A percentile compares a stretch with the other conserved stretches of the same genome.
Evolutionary conservation across 2,888 invertebrate genomes (phyloP).

Genomic region (Dascillus cervinus): DNA sequence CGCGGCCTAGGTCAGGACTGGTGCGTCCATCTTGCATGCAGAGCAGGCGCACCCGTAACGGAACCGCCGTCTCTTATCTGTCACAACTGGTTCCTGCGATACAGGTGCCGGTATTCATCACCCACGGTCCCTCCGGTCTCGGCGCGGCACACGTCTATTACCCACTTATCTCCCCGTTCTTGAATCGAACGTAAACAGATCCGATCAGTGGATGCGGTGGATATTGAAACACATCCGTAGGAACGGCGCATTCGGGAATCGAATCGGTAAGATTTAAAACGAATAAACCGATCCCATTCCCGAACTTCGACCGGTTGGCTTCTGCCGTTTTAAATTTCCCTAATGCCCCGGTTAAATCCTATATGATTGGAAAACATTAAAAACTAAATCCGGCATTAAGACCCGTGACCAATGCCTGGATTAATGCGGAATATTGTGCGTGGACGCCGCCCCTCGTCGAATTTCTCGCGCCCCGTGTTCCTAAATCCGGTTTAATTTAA

Average conservation of each 20-base stretch:
- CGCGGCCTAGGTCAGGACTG: slow-evolving; percentile 31
- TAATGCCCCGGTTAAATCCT: slow-evolving; percentile 17
- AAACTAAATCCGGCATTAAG: slow-evolving; percentile 41
- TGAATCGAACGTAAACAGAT: slow-evolving; percentile 16
- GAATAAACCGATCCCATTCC: slow-evolving; percentile 24
- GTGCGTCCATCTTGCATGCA: slow-evolving; percentile 29
- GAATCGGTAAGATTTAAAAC: slow-evolving; percentile 25
- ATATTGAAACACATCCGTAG: slow-evolving; percentile 21
- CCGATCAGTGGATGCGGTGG: slow-evolving; percentile 17
- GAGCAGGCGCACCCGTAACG: slow-evolving; percentile 28
- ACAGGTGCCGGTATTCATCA: slow-evolving; percentile 6
- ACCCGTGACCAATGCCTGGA: slow-evolving; percentile 40
- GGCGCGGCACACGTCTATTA: slow-evolving; percentile 5
- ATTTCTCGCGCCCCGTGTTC: slow-evolving; percentile 33
- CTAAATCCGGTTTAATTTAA: slow-evolving; percentile 38
- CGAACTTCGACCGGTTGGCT: slow-evolving; percentile 15
- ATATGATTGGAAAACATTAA: slow-evolving; percentile 42
- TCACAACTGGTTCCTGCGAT: slow-evolving; percentile 13
- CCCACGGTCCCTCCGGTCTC: slow-evolving; percentile 6
- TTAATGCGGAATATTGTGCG: slow-evolving; percentile 35
- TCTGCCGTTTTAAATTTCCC: slow-evolving; percentile 23
- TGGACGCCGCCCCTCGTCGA: slow-evolving; percentile 25
- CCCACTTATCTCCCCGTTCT: slow-evolving; percentile 11
- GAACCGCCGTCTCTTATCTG: slow-evolving; percentile 18
- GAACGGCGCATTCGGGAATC: slow-evolving; percentile 21